Evolutionary conservation across 1,140 invertebrate species (phyloP).

Genomic region (Drosophila malerkotliana): DNA sequence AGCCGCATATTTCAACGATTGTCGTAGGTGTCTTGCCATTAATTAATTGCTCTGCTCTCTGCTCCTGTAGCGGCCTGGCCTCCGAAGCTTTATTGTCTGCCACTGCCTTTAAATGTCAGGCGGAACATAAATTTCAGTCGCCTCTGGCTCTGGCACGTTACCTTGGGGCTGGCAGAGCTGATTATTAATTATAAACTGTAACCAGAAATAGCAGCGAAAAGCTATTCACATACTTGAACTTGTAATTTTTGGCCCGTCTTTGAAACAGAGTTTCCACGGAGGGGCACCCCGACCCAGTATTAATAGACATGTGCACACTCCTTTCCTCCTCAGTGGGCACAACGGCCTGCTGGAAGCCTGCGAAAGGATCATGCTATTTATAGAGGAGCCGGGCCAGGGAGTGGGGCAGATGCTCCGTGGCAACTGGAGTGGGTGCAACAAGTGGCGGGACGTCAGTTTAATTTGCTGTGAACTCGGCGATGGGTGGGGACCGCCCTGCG

Average conservation of each 20-base stretch:
- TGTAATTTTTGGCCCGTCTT: conserved; percentile 27
- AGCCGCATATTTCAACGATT: conserved; percentile 40
- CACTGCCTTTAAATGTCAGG: conserved; percentile 57
- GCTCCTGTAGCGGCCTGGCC: conserved; percentile 10
- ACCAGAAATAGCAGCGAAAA: conserved; percentile 37
- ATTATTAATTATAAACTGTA: conserved; percentile 60
- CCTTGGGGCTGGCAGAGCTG: conserved; percentile 7
- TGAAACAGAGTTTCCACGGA: conserved; percentile 36
- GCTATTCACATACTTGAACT: conserved; percentile 11
- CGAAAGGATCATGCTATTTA: conserved; percentile 72
- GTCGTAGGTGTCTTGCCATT: conserved; percentile 61
- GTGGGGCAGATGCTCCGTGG: neutral
- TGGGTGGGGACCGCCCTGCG: conserved; percentile 19
- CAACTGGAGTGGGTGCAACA: conserved; percentile 51
- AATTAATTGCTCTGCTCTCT: conserved; percentile 62
- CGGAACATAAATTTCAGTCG: conserved; percentile 71
- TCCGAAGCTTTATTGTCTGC: conserved; percentile 25
- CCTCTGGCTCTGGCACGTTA: conserved; percentile 23
- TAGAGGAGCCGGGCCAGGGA: conserved; percentile 31
- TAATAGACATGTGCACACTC: conserved; percentile 45
- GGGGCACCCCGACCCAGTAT: neutral
- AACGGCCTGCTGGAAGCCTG: conserved; percentile 17
- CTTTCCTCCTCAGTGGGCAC: conserved; percentile 68
- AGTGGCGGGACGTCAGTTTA: conserved; percentile 66
- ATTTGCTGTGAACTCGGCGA: conserved; percentile 58